Evolutionary conservation across 2,888 invertebrate genomes (phyloP), one percentile per base, ranked within the genome.

Genomic region (Meganola albula): DNA sequence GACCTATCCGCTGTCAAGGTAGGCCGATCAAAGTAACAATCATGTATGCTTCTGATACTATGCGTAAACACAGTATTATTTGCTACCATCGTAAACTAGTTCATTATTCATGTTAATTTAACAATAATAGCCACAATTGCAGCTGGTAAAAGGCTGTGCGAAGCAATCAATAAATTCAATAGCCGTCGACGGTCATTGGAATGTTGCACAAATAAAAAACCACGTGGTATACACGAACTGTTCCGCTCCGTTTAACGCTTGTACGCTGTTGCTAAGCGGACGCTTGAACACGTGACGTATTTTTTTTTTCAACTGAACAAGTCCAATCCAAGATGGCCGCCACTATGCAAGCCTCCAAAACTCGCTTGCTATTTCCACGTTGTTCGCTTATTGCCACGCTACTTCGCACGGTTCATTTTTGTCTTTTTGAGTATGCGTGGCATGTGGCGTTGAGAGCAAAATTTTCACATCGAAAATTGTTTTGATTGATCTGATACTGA

Each of bases 361-460:
- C 82, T 82, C 83, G 83, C 83, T 83, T 85, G n/a, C n/a, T n/a
- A n/a, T n/a, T 84, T 83, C 83, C 83, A 84, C 80, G 82, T 83
- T 71, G 73, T 66, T 63, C 67, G 59, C 65, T n/a, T n/a, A n/a
- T n/a, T n/a, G n/a, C n/a, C n/a, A n/a, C 67, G 63, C 60, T 64
- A 67, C 66, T 71, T 65, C 55, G 72, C 70, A 70, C 67, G 70
- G 66, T 70, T 72, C 63, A 65, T 68, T 70, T 68, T 76, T 60
- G 58, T 74, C 68, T 74, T 74, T 74, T 72, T 63, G 64, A 67
- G 74, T 74, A 69, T 69, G 58, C 62, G 62, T 64, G 42, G 55
- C 61, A 64, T n/a, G n/a, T n/a, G n/a, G n/a, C n/a, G n/a, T n/a
- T n/a, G n/a, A n/a, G n/a, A n/a, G n/a, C n/a, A n/a, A n/a, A n/a